A percentile compares a stretch with the other conserved stretches of the same genome.
phyloP scores from a whole-genome alignment of 2,797 vertebrate species.

The Siniperca undulata region DNA sequence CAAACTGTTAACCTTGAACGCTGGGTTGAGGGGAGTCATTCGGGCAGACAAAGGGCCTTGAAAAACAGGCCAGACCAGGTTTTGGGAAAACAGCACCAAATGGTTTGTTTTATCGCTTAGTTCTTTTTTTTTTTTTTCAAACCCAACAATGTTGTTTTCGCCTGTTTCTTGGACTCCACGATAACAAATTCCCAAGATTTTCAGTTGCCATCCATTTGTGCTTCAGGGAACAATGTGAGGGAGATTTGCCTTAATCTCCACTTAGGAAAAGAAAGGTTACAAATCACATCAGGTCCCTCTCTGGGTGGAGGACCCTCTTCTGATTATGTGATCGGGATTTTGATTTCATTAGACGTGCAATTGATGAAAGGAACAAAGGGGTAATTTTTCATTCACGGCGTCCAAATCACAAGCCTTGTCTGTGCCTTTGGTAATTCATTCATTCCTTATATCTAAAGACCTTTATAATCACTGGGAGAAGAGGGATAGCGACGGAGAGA shows the following conservation, averaged over 20 bases:
- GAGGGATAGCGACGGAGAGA: constrained; percentile 73
- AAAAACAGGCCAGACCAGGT: constrained; percentile 65
- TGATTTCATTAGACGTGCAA: constrained; percentile 92
- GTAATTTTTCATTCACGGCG: constrained; percentile 89
- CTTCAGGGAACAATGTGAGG: constrained; percentile 78
- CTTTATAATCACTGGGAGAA: constrained; percentile 86
- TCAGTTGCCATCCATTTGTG: constrained; percentile 54
- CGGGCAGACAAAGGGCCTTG: constrained; percentile 38
- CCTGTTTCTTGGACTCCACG: constrained; percentile 40
- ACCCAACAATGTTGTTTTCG: constrained; percentile 27
- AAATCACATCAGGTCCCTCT: constrained; percentile 86
- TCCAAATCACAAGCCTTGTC: constrained; percentile 88
- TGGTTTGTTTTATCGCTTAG: constrained; percentile 17
- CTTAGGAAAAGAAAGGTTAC: constrained; percentile 87
- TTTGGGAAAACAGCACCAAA: constrained; percentile 39
- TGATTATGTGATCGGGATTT: constrained; percentile 90
- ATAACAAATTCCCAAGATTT: constrained; percentile 57
- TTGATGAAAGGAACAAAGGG: constrained; percentile 91
- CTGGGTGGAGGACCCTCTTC: constrained; percentile 86
- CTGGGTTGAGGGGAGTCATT: constrained; percentile 57
- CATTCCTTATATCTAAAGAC: constrained; percentile 85
- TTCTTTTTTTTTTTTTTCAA: not conserved
- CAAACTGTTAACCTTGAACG: constrained; percentile 81
- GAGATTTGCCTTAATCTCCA: constrained; percentile 86
- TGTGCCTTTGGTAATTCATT: constrained; percentile 88